A percentile compares a stretch with the other conserved stretches of the same genome.
These are phyloP conservation scores for Phoronis australis DNA, from an alignment of 2,888 invertebrate genomes.

Conservation along the genomic window DNA sequence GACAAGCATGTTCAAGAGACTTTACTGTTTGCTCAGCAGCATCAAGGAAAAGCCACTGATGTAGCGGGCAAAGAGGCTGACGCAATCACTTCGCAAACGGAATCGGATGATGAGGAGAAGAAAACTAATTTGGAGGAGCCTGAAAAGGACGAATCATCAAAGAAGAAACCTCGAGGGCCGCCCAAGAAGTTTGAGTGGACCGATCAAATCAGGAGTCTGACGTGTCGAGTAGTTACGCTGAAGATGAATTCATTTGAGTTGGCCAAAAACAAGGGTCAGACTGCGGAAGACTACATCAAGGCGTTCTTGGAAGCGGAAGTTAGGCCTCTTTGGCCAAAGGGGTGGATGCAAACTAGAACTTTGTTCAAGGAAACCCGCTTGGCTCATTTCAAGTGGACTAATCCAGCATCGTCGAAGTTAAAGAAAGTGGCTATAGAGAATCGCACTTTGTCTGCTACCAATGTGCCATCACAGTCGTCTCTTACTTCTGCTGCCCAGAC, in stretches of 20 bases:
- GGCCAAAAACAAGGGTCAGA: constrained; percentile 41
- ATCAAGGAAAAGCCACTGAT: neutral
- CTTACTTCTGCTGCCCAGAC: no score
- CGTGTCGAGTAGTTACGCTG: constrained; percentile 52
- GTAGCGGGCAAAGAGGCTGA: constrained; percentile 29
- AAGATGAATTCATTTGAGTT: constrained; percentile 56
- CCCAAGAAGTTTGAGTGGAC: constrained; percentile 72
- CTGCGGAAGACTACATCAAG: constrained; percentile 57
- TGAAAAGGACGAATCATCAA: constrained; percentile 25
- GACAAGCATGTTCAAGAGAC: no score
- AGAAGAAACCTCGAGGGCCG: constrained; percentile 61
- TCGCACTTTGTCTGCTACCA: no score
- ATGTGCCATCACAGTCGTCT: no score
- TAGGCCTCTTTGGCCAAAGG: constrained; percentile 65
- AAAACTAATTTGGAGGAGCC: no score
- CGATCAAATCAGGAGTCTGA: constrained; percentile 59
- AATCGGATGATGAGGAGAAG: constrained; percentile 52
- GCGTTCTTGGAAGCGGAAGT: constrained; percentile 60
- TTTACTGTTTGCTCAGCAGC: neutral
- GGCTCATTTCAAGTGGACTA: no score
- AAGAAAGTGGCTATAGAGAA: no score
- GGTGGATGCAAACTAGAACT: constrained; percentile 64
- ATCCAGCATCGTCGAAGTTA: no score
- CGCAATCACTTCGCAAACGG: no score
- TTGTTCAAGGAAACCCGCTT: no score